These are phyloP conservation scores for Microchirus variegatus DNA, from an alignment of 2,797 vertebrate genomes.

Conservation along the genomic window DNA sequence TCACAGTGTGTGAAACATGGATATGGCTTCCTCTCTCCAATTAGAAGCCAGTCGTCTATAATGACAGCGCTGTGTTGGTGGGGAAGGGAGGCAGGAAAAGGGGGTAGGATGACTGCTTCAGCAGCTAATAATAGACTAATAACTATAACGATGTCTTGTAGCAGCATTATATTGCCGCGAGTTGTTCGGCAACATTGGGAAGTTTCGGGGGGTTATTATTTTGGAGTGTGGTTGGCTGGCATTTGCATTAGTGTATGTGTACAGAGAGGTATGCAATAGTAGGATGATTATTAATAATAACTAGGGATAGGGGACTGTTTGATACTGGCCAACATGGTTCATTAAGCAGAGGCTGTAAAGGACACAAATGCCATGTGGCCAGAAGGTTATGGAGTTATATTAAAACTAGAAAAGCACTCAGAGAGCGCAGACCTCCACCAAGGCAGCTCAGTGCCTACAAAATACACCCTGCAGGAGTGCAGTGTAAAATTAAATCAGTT, in stretches of 20 bases:
- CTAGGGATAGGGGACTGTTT: no score
- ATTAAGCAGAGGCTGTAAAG: no score
- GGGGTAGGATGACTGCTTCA: slow-evolving; percentile 44
- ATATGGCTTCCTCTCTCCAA: slow-evolving; percentile 80
- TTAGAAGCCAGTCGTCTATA: slow-evolving; percentile 91
- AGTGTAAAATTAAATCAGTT: no score
- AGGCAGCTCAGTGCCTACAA: no score
- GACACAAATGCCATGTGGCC: no score
- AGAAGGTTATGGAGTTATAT: no score
- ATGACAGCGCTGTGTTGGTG: slow-evolving; percentile 63
- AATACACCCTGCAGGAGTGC: no score
- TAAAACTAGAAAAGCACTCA: no score
- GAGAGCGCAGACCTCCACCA: no score
- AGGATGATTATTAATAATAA: no score
- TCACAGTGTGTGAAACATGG: slow-evolving; percentile 40
- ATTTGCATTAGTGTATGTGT: background rate
- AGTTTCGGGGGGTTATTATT: slow-evolving; percentile 28
- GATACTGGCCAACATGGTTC: no score
- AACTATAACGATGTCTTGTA: slow-evolving; percentile 56
- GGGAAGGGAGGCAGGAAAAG: slow-evolving; percentile 47
- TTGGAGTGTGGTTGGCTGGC: background rate
- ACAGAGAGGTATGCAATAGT: no score
- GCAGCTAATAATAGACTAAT: slow-evolving; percentile 86
- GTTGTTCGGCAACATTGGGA: slow-evolving; percentile 30
- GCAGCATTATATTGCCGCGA: slow-evolving; percentile 31